Evolutionary conservation across 2,113 vertebrate species (phyloP).

Genomic region (Martes martes): DNA sequence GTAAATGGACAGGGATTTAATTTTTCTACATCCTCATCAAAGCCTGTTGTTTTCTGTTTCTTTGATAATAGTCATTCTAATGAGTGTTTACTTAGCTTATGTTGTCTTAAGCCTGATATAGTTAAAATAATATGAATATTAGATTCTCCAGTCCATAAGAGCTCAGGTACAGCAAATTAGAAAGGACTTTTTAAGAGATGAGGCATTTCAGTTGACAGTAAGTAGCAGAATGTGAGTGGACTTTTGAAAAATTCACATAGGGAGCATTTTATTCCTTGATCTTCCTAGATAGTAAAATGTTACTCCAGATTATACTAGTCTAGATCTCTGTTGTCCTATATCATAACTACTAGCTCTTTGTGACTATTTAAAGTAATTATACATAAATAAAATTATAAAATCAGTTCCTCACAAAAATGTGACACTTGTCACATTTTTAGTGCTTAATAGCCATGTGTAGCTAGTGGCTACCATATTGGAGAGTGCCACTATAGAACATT

Average conservation of each 20-base stretch:
- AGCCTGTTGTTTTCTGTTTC: background rate
- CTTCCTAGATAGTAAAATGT: background rate
- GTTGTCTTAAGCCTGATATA: background rate
- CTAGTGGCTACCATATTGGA: background rate
- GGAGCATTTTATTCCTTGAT: background rate
- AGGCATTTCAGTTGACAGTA: background rate
- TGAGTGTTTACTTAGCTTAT: background rate
- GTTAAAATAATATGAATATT: background rate
- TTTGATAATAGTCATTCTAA: background rate
- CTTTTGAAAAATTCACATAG: background rate
- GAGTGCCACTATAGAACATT: background rate
- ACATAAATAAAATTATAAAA: background rate
- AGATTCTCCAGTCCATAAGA: background rate
- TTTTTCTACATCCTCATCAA: background rate
- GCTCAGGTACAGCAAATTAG: background rate
- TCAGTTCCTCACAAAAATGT: background rate
- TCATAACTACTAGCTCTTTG: background rate
- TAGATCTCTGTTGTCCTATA: background rate
- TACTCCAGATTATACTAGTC: background rate
- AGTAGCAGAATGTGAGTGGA: background rate
- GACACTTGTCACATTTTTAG: background rate
- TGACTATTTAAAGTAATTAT: background rate
- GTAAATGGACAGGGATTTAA: background rate
- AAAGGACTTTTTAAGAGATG: background rate
- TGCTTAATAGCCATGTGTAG: background rate